Percentiles rank a stretch among this genome's conserved stretches.
phyloP scores from a whole-genome alignment of 2,888 invertebrate species.

The Sesamia inferens region DNA sequence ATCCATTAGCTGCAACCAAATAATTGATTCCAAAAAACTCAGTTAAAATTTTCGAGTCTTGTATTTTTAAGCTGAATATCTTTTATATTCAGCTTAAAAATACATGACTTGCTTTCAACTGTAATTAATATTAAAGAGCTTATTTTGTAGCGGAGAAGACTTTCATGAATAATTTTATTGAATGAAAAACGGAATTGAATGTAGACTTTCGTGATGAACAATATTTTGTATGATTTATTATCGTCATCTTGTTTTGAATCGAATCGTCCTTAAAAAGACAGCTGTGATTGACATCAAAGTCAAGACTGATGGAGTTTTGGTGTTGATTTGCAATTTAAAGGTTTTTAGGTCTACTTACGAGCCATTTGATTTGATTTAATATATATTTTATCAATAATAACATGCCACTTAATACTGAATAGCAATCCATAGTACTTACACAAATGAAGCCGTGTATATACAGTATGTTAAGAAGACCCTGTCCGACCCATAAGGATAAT shows the following conservation, averaged over 20 bases:
- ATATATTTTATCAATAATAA: background rate
- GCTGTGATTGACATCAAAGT: background rate
- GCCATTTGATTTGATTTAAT: slow-evolving; percentile 11
- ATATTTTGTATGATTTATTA: background rate
- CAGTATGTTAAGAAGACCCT: too few relatives aligned
- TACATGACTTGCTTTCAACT: slow-evolving; percentile 4
- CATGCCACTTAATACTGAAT: background rate
- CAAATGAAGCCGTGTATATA: background rate
- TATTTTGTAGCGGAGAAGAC: background rate
- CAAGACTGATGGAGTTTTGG: background rate
- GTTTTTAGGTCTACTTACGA: background rate
- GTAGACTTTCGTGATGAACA: background rate
- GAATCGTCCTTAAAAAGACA: background rate
- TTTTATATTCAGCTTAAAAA: too few relatives aligned
- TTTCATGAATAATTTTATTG: background rate
- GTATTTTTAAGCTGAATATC: slow-evolving; percentile 21
- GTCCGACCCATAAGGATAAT: too few relatives aligned
- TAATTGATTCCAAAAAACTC: slow-evolving; percentile 35
- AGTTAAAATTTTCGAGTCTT: slow-evolving; percentile 13
- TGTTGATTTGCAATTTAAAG: background rate
- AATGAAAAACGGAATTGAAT: background rate
- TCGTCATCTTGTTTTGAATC: background rate
- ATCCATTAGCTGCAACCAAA: slow-evolving; percentile 34
- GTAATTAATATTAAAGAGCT: slow-evolving; percentile 8
- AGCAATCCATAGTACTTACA: background rate